Evolutionary conservation across 2,888 invertebrate genomes (phyloP).

Genomic region (Drosophila fulvimacula): DNA sequence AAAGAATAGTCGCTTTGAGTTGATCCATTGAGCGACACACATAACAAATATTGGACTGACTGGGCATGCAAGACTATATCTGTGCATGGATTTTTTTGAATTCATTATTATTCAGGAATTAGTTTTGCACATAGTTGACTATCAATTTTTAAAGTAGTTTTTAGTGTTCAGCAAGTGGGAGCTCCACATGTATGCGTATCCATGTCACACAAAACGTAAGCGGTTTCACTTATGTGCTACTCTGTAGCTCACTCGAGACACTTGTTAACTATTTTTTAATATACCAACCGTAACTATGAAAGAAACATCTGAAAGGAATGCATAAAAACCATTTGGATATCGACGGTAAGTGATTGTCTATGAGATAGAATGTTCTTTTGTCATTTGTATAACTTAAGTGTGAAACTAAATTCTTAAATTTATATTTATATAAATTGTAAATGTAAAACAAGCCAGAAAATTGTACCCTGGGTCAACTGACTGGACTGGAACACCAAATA

Average conservation of each 20-base stretch:
- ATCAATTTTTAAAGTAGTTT: neutral
- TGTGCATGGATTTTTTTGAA: neutral
- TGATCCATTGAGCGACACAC: conserved; percentile 46
- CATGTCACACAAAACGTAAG: too few species aligned
- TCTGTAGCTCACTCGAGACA: neutral
- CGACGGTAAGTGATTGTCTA: neutral
- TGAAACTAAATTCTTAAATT: neutral
- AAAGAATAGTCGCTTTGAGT: conserved; percentile 12
- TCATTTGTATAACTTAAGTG: neutral
- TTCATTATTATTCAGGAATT: neutral
- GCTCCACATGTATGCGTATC: neutral
- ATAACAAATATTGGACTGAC: conserved; percentile 53
- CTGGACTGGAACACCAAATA: neutral
- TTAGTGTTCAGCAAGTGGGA: conserved; percentile 22
- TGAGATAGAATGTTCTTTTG: neutral
- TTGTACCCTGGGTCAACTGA: neutral
- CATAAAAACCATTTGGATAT: conserved; percentile 39
- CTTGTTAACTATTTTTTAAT: neutral
- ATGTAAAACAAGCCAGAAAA: neutral
- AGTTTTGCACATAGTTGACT: neutral
- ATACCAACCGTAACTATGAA: conserved; percentile 52
- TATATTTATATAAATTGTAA: neutral
- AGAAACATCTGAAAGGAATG: conserved; percentile 66
- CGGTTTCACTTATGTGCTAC: neutral
- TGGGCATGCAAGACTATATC: conserved; percentile 34